Conservation (phyloP, 37 sponge, comb jelly and placozoan genomes). For the Agelas oroides region DNA sequence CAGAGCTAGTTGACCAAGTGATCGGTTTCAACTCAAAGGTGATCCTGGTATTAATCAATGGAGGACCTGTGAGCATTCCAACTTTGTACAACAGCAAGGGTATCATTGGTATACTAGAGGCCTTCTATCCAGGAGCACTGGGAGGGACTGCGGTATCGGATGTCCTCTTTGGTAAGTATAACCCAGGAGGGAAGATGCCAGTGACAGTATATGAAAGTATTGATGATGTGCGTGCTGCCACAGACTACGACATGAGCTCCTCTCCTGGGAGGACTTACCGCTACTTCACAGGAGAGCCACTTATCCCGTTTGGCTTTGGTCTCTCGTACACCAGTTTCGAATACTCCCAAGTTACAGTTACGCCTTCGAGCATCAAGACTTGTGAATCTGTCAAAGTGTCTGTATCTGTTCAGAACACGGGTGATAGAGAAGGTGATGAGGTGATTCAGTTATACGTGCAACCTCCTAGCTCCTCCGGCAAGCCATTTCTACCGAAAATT, state of each 20-base stretch:
- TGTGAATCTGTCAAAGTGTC: constrained; percentile 40
- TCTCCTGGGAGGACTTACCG: constrained; percentile 64
- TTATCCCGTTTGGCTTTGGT: constrained; percentile 61
- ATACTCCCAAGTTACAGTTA: constrained; percentile 34
- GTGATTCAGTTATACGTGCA: constrained; percentile 65
- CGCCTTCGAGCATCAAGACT: constrained; percentile 10
- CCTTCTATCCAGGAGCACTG: constrained; percentile 76
- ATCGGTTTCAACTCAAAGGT: constrained; percentile 5
- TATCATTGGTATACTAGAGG: constrained; percentile 61
- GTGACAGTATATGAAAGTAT: constrained; percentile 14
- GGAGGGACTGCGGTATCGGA: constrained; percentile 74
- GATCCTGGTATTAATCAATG: constrained; percentile 70
- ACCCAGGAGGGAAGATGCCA: constrained; percentile 72
- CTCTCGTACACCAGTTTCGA: constrained; percentile 55
- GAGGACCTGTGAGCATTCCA: constrained; percentile 64
- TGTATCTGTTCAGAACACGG: constrained; percentile 54
- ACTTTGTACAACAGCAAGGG: constrained; percentile 13
- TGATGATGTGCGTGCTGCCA: constrained; percentile 23
- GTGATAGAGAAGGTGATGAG: constrained; percentile 55
- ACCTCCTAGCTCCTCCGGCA: constrained; percentile 11
- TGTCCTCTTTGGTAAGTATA: constrained; percentile 63
- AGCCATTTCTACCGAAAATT: constrained; percentile 27
- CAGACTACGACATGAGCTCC: constrained; percentile 52
- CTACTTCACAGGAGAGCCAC: constrained; percentile 35
- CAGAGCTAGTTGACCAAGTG: constrained; percentile 39